Base-by-base conservation (phyloP, 2,888 invertebrate species). In the Rhagophthalmus giganteus region DNA sequence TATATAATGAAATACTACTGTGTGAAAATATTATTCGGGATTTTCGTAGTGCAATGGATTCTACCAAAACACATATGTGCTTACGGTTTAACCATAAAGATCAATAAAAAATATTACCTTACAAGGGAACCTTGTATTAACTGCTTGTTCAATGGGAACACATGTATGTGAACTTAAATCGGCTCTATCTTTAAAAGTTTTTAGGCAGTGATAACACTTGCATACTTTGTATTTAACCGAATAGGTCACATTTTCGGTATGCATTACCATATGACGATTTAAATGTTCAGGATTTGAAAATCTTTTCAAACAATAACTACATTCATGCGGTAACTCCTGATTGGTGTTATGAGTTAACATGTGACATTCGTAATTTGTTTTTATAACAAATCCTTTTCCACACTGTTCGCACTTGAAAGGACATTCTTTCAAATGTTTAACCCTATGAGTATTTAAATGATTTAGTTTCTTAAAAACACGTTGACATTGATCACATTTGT, bases 251-350 rank as follows among this genome's bases (percentile, higher is more conserved):
- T 67, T 66, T 54, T 68, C 68, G n/a, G 66, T 67, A 44, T 70
- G 70, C 13, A 64, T 62, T 25, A 66, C 57, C 40, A 60, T 60
- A 40, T 70, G 70, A 2, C 68, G 59, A 41, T 64, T 62, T 24
- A 69, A 55, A 59, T 69, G 69, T 53, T 64, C 64, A 1, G 69
- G 69, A 58, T 69, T 69, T 7, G 67, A 66, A 53, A 69, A 70
- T 9, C 62, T 53, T 54, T 65, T 67, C 1, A 59, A 45, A 51
- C 70, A 70, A 46, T 63, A 60, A 7, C 54, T 54, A 47, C 70
- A 70, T 40, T 66, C 62, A 47, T 66, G 63, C 2, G 67, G 67
- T 16, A 68, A 56, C 41, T 65, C 66, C 26, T 61, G 59, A 24
- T 57, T 53, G 1, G 57, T 44, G 30, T 60, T 64, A 42, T 69